These are phyloP conservation scores for Bombus confusus DNA, from an alignment of 1,140 invertebrate genomes.

Conservation along the genomic window DNA sequence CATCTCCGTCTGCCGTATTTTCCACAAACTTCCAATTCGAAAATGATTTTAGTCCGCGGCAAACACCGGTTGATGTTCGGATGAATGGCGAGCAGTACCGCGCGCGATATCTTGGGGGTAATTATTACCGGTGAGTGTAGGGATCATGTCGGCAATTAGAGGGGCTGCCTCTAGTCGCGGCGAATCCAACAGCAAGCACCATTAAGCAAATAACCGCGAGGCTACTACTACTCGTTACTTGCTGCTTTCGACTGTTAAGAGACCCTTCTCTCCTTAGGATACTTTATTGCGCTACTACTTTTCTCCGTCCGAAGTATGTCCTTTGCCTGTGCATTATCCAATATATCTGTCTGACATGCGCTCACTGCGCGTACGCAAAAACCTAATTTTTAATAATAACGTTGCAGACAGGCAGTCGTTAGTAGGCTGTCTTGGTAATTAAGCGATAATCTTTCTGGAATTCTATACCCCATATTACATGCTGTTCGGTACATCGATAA, in stretches of 20 bases:
- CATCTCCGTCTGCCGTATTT: neutral
- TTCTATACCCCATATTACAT: too few relatives aligned
- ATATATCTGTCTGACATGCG: neutral
- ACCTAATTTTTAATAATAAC: too few relatives aligned
- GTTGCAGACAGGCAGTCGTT: too few relatives aligned
- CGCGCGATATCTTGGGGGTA: constrained; percentile 41
- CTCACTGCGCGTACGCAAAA: too few relatives aligned
- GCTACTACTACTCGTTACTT: constrained; percentile 59
- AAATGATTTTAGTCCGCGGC: neutral
- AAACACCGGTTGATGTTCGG: neutral
- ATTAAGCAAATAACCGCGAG: constrained; percentile 74
- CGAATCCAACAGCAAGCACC: constrained; percentile 69
- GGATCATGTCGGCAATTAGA: constrained; percentile 74
- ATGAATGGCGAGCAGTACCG: constrained; percentile 23
- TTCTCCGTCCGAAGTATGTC: neutral
- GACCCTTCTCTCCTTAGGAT: neutral
- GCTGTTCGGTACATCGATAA: too few relatives aligned
- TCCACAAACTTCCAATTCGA: neutral
- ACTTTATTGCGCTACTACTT: neutral
- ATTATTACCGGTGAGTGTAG: constrained; percentile 63
- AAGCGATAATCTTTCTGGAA: too few relatives aligned
- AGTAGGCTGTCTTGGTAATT: too few relatives aligned
- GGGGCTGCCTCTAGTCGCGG: constrained; percentile 64
- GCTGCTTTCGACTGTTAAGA: constrained; percentile 45
- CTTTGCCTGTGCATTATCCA: neutral